Conservation (phyloP, 1,140 invertebrate species). For the Calosoma granatense region DNA sequence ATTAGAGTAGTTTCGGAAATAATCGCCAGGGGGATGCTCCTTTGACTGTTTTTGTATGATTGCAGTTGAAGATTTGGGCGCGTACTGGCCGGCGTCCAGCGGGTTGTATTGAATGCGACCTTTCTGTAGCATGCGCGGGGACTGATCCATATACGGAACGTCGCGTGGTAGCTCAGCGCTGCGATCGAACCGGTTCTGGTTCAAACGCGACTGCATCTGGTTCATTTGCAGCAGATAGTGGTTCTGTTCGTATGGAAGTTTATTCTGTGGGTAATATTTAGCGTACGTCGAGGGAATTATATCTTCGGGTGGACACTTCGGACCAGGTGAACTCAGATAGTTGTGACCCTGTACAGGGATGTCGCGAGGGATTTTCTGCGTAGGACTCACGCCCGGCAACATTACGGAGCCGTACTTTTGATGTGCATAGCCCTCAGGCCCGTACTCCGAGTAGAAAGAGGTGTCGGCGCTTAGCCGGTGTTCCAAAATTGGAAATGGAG, state of each 20-base stretch:
- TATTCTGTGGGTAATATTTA: background rate
- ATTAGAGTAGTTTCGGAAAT: too few relatives aligned
- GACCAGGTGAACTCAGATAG: background rate
- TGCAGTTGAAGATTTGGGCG: too few relatives aligned
- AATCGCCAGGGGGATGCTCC: too few relatives aligned
- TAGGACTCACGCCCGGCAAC: background rate
- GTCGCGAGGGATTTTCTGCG: background rate
- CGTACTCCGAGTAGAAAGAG: background rate
- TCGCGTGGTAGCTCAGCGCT: background rate
- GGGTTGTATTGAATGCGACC: background rate
- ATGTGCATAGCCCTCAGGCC: background rate
- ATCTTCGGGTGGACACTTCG: background rate
- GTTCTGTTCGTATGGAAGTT: background rate
- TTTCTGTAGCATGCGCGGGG: background rate
- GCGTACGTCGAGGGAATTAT: background rate
- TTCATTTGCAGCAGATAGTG: background rate
- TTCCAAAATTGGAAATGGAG: conserved; percentile 1
- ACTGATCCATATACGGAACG: background rate
- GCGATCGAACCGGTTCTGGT: background rate
- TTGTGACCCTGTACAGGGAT: background rate
- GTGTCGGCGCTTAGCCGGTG: background rate
- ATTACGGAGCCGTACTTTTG: background rate
- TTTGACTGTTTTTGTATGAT: too few relatives aligned
- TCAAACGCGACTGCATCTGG: background rate
- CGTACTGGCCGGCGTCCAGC: background rate